Evolutionary conservation across 2,888 invertebrate genomes (phyloP), one percentile per base, ranked within the genome.

Genomic region (Melipona beecheii): DNA sequence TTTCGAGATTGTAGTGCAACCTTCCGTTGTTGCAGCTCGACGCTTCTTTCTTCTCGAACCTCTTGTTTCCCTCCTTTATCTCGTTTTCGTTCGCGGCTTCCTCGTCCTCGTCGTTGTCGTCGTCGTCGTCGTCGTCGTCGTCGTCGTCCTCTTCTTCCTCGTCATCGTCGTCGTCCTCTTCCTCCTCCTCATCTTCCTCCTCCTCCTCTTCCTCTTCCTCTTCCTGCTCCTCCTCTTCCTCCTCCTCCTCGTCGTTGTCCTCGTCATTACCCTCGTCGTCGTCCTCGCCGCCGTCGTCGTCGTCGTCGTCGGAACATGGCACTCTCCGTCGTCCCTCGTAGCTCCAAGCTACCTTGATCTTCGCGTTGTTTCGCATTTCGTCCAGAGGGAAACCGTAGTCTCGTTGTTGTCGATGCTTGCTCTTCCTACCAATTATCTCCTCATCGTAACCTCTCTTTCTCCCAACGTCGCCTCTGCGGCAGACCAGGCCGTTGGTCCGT

Each of bases 361-460:
- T 78, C 11, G 66, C 66, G 69, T 82, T 85, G 36, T 75, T 77
- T 76, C 65, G 80, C 78, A 60, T 75, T 74, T 74, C 74, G 49
- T 69, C 89, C 86, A 77, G 69, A 66, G 88, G 75, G 52, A 75
- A 88, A 27, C 65, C 56, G 43, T 85, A 89, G 60, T 86, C 80
- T 13, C 79, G 83, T 27, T 79, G 68, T 11, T 79, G 83, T 27
- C 81, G 68, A 17, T 78, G 93, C 92, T 94, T 94, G 93, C 86
- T 91, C 69, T 76, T 91, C 83, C 92, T 89, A 84, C 69, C 73
- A 13, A 89, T 9, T 1, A 11, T 43, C 43, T 9, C 76, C 68
- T 87, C 87, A 31, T 88, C 89, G 66, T 87, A 90, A 49, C 79
- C 87, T 58, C 89, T 87, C 69, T 89, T 85, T 65, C 83, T 87